Percentiles rank a stretch among this genome's conserved stretches.
Conservation (phyloP, 2,113 vertebrate genomes). For the Brevimyrus niger region DNA sequence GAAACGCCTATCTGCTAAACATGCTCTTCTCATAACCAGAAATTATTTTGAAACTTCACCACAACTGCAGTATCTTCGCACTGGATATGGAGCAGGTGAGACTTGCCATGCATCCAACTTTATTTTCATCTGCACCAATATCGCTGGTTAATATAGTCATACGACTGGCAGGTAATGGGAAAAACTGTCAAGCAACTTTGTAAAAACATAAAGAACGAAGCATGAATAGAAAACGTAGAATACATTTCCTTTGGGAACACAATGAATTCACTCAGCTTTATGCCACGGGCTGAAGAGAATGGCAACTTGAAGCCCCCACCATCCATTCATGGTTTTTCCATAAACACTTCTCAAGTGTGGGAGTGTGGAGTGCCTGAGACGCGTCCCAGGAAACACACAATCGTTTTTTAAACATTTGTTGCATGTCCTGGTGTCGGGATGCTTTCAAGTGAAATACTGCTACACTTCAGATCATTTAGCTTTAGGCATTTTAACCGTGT, state of each 20-base stretch:
- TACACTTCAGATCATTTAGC: background rate
- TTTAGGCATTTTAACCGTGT: background rate
- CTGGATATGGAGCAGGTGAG: background rate
- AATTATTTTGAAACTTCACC: background rate
- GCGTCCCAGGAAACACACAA: background rate
- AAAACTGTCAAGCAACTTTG: background rate
- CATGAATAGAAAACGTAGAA: background rate
- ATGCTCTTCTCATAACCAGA: background rate
- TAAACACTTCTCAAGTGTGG: background rate
- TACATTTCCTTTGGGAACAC: background rate
- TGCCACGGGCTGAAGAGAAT: background rate
- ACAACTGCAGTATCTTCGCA: background rate
- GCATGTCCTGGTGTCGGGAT: background rate
- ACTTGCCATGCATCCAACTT: background rate
- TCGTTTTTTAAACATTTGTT: background rate
- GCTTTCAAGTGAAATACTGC: background rate
- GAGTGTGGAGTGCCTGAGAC: background rate
- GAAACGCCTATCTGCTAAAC: background rate
- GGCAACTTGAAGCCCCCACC: background rate
- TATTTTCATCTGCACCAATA: background rate
- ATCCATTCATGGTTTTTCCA: background rate
- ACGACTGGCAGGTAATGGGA: background rate
- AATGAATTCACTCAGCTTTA: background rate
- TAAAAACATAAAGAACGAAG: background rate
- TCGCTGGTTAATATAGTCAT: background rate